Evolutionary conservation across 2,113 vertebrate species (phyloP).

Genomic region (Dendropsophus ebraccatus): DNA sequence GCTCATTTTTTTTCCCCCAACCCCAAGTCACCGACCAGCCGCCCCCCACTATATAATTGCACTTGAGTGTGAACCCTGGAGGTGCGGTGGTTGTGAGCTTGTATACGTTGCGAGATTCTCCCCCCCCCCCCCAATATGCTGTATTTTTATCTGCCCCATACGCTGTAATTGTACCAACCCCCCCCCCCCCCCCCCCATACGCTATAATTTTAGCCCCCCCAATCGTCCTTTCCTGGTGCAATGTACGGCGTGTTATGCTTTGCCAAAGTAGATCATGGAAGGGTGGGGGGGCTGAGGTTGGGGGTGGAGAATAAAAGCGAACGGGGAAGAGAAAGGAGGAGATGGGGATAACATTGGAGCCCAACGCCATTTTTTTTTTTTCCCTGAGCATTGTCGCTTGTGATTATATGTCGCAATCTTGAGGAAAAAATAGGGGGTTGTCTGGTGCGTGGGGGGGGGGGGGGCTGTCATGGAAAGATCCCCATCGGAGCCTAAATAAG

Average conservation of each 20-base stretch:
- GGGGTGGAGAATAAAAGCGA: conserved; percentile 31
- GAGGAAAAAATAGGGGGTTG: neutral
- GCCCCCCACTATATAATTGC: neutral
- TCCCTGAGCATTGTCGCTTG: neutral
- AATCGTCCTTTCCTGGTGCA: conserved; percentile 46
- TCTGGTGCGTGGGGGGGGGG: neutral
- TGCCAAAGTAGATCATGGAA: conserved; percentile 46
- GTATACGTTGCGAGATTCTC: conserved; percentile 25
- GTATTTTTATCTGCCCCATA: too few species aligned
- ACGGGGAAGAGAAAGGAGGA: conserved; percentile 25
- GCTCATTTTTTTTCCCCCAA: neutral
- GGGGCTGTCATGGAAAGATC: neutral
- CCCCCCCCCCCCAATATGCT: conserved; percentile 8
- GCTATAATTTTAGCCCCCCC: too few species aligned
- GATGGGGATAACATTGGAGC: conserved; percentile 44
- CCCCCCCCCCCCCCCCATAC: too few species aligned
- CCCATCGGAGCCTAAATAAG: neutral
- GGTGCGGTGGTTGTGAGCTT: conserved; percentile 21
- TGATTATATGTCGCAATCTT: conserved; percentile 36
- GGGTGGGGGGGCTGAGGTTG: conserved; percentile 43
- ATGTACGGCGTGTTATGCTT: conserved; percentile 39
- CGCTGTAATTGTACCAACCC: conserved; percentile 26
- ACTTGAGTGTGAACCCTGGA: neutral
- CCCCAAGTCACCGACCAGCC: neutral
- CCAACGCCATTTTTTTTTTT: conserved; percentile 45